Conservation (phyloP, 2,113 vertebrate genomes). For the Campylomormyrus tamandua region DNA sequence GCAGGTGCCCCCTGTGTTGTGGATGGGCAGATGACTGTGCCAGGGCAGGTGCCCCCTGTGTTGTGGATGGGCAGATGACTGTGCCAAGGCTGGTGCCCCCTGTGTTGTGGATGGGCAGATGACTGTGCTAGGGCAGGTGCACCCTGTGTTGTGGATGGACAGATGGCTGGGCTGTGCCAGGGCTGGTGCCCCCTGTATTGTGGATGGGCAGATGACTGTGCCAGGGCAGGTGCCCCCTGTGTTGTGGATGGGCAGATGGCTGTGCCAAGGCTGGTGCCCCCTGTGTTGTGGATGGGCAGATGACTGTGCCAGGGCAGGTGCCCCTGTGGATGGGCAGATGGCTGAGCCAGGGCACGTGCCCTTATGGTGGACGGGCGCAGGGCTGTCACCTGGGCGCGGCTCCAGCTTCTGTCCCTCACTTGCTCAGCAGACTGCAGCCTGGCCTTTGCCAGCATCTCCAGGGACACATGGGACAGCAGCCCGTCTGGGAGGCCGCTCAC, state of each 20-base stretch:
- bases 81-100: no score
- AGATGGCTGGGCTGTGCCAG: neutral
- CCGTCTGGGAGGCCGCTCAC: constrained; percentile 30
- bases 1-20: neutral
- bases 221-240: neutral
- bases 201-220: neutral
- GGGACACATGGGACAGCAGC: constrained; percentile 42
- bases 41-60: no score
- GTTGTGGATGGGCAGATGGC: neutral
- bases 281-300: neutral
- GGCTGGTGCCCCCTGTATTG: neutral
- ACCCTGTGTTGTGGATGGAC: neutral
- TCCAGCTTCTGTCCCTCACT: constrained; percentile 42
- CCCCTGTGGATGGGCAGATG: neutral
- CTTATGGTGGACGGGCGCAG: neutral
- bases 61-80: no score
- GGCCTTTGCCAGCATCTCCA: constrained; percentile 38
- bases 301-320: neutral
- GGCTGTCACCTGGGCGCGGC: constrained; percentile 44
- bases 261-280: neutral
- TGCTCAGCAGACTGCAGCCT: constrained; percentile 42
- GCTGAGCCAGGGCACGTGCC: neutral
- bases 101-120: no score
- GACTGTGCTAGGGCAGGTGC: no score
- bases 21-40: neutral